phyloP scores from a whole-genome alignment of 2,888 invertebrate genomes.

The Lasius fuliginosus region DNA sequence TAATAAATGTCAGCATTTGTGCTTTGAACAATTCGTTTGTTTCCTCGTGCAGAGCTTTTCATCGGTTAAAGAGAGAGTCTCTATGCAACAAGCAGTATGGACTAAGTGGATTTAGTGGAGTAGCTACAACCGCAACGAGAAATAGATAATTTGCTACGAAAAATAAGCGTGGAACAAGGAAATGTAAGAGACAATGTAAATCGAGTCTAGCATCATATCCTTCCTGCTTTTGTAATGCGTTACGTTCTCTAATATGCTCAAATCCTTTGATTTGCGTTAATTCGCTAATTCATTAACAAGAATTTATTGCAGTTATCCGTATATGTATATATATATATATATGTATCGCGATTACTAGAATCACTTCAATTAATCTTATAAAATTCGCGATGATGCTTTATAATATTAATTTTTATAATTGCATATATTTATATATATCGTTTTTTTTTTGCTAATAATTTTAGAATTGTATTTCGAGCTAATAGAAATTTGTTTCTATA shows the following conservation, averaged over 20 bases:
- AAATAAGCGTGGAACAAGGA: conserved; percentile 54
- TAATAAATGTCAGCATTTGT: not conserved
- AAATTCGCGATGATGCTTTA: not conserved
- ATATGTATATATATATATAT: not conserved
- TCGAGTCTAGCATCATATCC: conserved; percentile 56
- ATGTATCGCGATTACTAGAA: not conserved
- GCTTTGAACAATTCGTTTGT: conserved; percentile 15
- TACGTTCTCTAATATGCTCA: not conserved
- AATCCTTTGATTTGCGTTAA: conserved; percentile 2
- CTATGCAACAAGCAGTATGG: conserved; percentile 52
- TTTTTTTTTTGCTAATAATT: not conserved
- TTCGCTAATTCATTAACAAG: not conserved
- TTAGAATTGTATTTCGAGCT: not conserved
- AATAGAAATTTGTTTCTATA: not conserved
- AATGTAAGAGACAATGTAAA: conserved; percentile 58
- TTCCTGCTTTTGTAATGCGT: conserved; percentile 51
- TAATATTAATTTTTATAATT: not conserved
- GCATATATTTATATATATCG: not conserved
- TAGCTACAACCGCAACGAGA: conserved; percentile 57
- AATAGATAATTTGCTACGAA: conserved; percentile 69
- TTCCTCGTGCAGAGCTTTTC: conserved; percentile 1
- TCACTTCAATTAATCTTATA: not conserved
- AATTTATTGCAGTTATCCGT: not conserved
- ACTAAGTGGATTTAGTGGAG: conserved; percentile 63
- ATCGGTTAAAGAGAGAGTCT: conserved; percentile 34